phyloP scores from a whole-genome alignment of 2,113 vertebrate species.

The Malaclemys terrapin region DNA sequence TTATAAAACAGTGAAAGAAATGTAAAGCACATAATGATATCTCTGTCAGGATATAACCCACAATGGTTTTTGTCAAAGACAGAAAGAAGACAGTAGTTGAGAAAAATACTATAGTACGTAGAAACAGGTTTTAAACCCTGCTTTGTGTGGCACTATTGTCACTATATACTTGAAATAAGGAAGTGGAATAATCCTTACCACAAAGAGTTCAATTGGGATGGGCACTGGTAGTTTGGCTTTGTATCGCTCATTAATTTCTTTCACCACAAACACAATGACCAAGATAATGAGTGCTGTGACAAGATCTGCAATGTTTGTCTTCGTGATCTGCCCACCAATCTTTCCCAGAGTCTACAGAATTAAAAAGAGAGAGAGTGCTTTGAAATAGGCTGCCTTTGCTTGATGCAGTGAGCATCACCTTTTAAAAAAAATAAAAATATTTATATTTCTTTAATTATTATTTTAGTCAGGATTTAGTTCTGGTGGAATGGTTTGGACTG shows the following conservation, averaged over 20 bases:
- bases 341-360: constrained; percentile 85
- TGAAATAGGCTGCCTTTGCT: neutral
- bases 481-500: neutral
- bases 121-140: constrained; percentile 15
- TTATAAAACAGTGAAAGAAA: neutral
- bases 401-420: neutral
- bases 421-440: neutral
- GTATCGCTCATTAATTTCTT: constrained; percentile 93
- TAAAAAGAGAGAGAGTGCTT: neutral
- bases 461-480: neutral
- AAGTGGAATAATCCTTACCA: constrained; percentile 82
- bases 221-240: constrained; percentile 92
- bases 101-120: neutral
- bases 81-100: neutral
- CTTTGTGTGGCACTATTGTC: fast-evolving
- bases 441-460: neutral
- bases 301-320: constrained; percentile 90
- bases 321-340: constrained; percentile 85
- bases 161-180: neutral
- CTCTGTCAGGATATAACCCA: neutral
- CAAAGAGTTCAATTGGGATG: constrained; percentile 93
- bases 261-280: constrained; percentile 86
- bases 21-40: neutral
- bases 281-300: constrained; percentile 90
- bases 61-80: neutral